These are phyloP conservation scores for Palythoa heliodiscus DNA, from an alignment of 92 coral and sea anemone species.

Conservation along the genomic window DNA sequence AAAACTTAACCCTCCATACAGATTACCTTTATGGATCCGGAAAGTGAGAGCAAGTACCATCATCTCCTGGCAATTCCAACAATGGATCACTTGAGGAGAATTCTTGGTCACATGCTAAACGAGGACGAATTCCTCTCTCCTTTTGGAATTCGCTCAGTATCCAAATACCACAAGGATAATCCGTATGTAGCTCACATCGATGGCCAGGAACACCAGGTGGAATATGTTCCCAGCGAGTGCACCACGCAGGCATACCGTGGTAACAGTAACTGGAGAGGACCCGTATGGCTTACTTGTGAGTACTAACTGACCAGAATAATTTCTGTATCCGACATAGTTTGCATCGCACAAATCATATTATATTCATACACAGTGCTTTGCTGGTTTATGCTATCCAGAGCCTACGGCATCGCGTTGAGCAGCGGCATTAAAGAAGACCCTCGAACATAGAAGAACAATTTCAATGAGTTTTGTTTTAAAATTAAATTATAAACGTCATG, in stretches of 20 bases:
- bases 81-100: slow-evolving; percentile 79
- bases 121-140: slow-evolving; percentile 95
- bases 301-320: background rate
- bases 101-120: slow-evolving; percentile 82
- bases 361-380: no score
- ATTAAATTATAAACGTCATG: no score
- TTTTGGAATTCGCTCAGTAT: slow-evolving; percentile 93
- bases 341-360: no score
- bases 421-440: no score
- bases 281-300: slow-evolving; percentile 96
- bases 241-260: slow-evolving; percentile 92
- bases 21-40: slow-evolving; percentile 83
- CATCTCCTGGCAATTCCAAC: slow-evolving; percentile 94
- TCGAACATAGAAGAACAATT: no score
- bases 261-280: slow-evolving; percentile 99
- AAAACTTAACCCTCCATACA: background rate
- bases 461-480: no score
- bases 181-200: slow-evolving; percentile 68
- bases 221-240: slow-evolving; percentile 92
- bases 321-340: no score
- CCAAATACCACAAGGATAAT: slow-evolving; percentile 85
- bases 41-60: slow-evolving; percentile 72
- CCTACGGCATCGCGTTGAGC: no score
- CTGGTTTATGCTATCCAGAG: no score
- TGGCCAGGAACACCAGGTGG: slow-evolving; percentile 77